Percentiles rank a stretch among this genome's conserved stretches.
Conservation (phyloP, 1,140 invertebrate genomes). For the Augochlora pura region DNA sequence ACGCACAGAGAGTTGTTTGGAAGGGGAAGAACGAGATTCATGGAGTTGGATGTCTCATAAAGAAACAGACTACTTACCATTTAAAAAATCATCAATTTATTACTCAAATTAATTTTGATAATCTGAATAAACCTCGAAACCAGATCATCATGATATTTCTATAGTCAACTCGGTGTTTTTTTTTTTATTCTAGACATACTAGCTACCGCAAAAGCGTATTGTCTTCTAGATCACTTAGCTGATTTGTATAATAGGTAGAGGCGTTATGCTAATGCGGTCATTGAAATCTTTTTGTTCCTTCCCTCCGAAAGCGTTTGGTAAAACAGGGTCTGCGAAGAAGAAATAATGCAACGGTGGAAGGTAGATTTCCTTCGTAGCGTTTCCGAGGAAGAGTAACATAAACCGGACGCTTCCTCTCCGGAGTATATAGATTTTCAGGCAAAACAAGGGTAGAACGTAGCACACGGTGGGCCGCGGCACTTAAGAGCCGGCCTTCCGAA, state of each 20-base stretch:
- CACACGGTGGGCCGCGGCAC: not conserved
- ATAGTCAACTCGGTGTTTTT: too few species aligned
- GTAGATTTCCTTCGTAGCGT: not conserved
- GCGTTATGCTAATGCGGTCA: too few species aligned
- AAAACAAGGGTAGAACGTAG: slow-evolving; percentile 41
- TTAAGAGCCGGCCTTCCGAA: slow-evolving; percentile 18
- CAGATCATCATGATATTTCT: too few species aligned
- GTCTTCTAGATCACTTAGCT: too few species aligned
- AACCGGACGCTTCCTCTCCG: not conserved
- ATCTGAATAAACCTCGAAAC: not conserved
- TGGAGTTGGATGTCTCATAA: slow-evolving; percentile 1
- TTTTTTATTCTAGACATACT: too few species aligned
- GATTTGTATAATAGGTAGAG: too few species aligned
- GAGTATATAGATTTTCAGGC: slow-evolving; percentile 41
- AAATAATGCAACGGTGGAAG: not conserved
- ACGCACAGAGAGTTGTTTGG: not conserved
- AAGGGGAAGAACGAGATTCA: slow-evolving; percentile 18
- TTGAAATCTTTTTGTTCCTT: too few species aligned
- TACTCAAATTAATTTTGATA: not conserved
- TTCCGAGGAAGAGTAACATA: slow-evolving; percentile 9
- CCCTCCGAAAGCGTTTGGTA: not conserved
- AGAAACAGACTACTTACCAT: not conserved
- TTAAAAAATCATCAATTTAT: slow-evolving; percentile 2
- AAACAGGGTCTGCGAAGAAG: not conserved
- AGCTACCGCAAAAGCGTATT: too few species aligned